phyloP scores from a whole-genome alignment of 2,888 invertebrate species.

The Epistrophe eligans region DNA sequence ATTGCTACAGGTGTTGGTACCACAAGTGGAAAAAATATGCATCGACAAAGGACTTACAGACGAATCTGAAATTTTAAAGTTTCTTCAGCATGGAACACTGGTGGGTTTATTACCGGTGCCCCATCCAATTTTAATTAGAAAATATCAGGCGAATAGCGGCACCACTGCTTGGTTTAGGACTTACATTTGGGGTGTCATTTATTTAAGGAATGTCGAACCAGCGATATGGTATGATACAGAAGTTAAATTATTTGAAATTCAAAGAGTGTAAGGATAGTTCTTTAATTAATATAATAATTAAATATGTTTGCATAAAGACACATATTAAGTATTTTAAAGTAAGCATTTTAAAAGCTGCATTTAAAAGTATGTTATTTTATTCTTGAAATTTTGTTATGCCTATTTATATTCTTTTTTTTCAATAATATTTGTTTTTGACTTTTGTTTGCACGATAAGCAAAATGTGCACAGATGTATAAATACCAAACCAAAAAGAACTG shows the following conservation, averaged over 20 bases:
- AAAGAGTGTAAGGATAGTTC: slow-evolving; percentile 89
- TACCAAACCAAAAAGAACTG: neutral
- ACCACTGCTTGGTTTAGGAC: slow-evolving; percentile 99
- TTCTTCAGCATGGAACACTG: slow-evolving; percentile 98
- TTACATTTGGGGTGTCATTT: slow-evolving; percentile 99
- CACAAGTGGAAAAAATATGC: slow-evolving; percentile 99
- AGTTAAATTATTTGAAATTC: slow-evolving; percentile 99
- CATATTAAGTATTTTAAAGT: neutral
- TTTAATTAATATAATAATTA: neutral
- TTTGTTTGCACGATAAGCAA: neutral
- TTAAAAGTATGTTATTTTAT: slow-evolving; percentile 1
- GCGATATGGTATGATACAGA: slow-evolving; percentile 99
- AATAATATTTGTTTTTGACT: neutral
- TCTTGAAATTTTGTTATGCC: neutral
- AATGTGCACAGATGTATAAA: neutral
- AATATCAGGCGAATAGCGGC: slow-evolving; percentile 99
- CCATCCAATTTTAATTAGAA: slow-evolving; percentile 98
- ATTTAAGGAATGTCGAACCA: slow-evolving; percentile 98
- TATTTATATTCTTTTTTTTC: neutral
- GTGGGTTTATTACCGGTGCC: slow-evolving; percentile 99
- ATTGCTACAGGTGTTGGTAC: slow-evolving; percentile 98
- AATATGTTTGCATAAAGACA: neutral
- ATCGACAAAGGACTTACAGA: slow-evolving; percentile 99
- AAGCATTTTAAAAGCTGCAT: slow-evolving; percentile 4
- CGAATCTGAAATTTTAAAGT: slow-evolving; percentile 99